phyloP scores from a whole-genome alignment of 2,113 vertebrate genomes.

The Pedetes capensis region DNA sequence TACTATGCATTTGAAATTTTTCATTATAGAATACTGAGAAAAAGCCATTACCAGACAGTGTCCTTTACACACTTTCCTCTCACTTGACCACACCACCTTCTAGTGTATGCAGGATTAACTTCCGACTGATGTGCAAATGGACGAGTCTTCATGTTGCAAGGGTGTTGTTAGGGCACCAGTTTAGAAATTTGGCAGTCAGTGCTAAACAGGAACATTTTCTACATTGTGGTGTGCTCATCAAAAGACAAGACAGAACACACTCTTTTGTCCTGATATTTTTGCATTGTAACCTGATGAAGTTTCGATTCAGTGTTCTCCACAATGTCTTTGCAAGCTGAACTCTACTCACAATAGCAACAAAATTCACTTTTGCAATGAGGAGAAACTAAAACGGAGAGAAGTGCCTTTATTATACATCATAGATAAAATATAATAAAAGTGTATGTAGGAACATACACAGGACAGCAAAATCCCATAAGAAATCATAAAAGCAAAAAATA shows the following conservation, averaged over 20 bases:
- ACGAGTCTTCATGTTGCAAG: constrained; percentile 43
- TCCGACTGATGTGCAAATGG: constrained; percentile 56
- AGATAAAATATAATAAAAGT: constrained; percentile 54
- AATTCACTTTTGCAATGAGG: background rate
- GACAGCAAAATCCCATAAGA: background rate
- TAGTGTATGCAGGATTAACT: background rate
- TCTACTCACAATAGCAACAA: background rate
- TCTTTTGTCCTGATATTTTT: constrained; percentile 69
- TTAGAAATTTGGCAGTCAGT: constrained; percentile 60
- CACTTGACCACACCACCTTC: background rate
- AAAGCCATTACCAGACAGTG: background rate
- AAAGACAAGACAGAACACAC: constrained; percentile 57
- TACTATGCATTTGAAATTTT: background rate
- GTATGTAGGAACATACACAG: background rate
- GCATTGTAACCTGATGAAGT: constrained; percentile 33
- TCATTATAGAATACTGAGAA: background rate
- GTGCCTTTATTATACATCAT: background rate
- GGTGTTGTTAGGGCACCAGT: constrained; percentile 54
- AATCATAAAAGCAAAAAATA: background rate
- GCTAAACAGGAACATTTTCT: constrained; percentile 66
- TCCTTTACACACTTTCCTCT: constrained; percentile 2
- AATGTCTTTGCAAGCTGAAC: background rate
- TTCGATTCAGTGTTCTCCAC: constrained; percentile 45
- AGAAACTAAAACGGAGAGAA: background rate
- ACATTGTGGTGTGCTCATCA: constrained; percentile 67